Percentiles rank a stretch among this genome's conserved stretches.
These are phyloP conservation scores for Herpailurus yagouaroundi DNA, from an alignment of 2,113 vertebrate genomes.

Conservation along the genomic window DNA sequence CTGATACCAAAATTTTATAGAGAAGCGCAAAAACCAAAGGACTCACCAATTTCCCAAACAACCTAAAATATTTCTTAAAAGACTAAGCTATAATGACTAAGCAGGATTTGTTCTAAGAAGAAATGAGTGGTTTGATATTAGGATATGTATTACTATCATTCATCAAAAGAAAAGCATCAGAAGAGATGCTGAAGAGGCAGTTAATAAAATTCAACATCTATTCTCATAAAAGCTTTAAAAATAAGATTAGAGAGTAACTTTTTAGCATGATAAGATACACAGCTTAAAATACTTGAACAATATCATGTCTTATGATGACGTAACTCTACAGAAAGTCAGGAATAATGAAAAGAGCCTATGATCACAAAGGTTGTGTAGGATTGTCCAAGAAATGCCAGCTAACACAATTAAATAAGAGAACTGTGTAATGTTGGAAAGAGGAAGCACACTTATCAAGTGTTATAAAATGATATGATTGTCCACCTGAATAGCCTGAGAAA, in stretches of 20 bases:
- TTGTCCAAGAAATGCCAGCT: background rate
- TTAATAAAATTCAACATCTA: background rate
- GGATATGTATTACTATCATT: background rate
- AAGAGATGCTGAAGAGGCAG: background rate
- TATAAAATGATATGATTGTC: background rate
- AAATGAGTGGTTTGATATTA: background rate
- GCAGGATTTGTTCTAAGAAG: background rate
- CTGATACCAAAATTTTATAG: background rate
- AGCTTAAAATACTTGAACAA: conserved; percentile 28
- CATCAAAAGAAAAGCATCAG: background rate
- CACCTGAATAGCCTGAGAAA: background rate
- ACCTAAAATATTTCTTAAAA: background rate
- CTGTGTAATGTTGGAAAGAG: background rate
- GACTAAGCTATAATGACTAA: background rate
- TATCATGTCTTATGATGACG: background rate
- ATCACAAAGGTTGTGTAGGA: background rate
- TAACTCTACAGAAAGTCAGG: background rate
- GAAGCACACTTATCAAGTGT: background rate
- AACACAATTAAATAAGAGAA: background rate
- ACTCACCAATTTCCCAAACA: background rate
- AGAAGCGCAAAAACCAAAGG: background rate
- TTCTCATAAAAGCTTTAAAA: background rate
- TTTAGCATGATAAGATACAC: background rate
- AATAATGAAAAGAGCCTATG: background rate
- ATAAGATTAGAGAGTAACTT: background rate